These are phyloP conservation scores for Noctua janthina DNA, from an alignment of 2,888 invertebrate genomes.

Conservation along the genomic window DNA sequence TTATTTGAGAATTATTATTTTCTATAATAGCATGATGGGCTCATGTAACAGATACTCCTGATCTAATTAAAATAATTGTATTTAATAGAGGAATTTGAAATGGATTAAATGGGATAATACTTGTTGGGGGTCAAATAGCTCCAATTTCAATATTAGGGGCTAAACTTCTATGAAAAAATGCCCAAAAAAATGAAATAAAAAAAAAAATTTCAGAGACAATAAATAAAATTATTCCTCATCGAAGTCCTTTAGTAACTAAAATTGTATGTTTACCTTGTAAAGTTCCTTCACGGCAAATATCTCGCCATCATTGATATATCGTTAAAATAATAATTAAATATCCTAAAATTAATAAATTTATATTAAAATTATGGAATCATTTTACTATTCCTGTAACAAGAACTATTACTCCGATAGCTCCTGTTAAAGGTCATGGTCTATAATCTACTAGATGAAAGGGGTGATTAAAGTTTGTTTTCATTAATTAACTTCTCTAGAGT, in stretches of 20 bases:
- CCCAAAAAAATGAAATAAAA: constrained; percentile 91
- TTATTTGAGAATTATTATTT: constrained; percentile 81
- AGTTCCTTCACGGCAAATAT: constrained; percentile 90
- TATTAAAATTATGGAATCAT: constrained; percentile 89
- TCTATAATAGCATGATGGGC: constrained; percentile 75
- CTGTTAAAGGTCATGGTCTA: constrained; percentile 92
- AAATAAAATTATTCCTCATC: constrained; percentile 93
- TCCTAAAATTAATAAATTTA: too few relatives aligned
- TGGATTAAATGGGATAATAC: constrained; percentile 92
- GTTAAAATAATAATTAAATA: too few relatives aligned
- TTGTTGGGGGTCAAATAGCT: constrained; percentile 91
- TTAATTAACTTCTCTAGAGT: constrained; percentile 92
- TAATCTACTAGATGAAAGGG: constrained; percentile 92
- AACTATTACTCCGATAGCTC: constrained; percentile 90
- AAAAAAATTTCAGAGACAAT: constrained; percentile 93
- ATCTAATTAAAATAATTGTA: constrained; percentile 93
- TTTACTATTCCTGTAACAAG: constrained; percentile 90
- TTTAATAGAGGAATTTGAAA: constrained; percentile 93
- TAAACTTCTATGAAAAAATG: constrained; percentile 89
- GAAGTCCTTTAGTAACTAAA: constrained; percentile 90
- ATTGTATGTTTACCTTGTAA: constrained; percentile 92
- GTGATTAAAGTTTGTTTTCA: constrained; percentile 90
- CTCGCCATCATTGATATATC: too few relatives aligned
- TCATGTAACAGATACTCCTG: constrained; percentile 92
- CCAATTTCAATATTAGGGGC: constrained; percentile 84